Conservation (phyloP, 2,797 vertebrate genomes). For the Enteromius thamalakanensis region DNA sequence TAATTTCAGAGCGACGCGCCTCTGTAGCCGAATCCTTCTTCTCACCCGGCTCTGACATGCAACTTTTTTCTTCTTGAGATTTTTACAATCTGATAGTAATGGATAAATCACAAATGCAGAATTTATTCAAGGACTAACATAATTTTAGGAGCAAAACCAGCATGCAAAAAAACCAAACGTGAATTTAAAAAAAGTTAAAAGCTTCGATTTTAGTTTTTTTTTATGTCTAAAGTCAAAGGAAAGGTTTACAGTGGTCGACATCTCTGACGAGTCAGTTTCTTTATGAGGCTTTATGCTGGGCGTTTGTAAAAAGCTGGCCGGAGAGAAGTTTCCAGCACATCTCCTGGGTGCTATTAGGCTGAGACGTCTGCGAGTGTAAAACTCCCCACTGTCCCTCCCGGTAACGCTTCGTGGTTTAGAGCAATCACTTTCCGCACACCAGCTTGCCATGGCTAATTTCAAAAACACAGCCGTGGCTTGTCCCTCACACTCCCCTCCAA, state of each 20-base stretch:
- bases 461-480: conserved; percentile 57
- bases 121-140: conserved; percentile 59
- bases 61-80: conserved; percentile 53
- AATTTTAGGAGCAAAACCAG: conserved; percentile 59
- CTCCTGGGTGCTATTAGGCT: conserved; percentile 54
- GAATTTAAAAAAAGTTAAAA: conserved; percentile 57
- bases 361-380: conserved; percentile 46
- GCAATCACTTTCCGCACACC: conserved; percentile 42
- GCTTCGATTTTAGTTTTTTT: conserved; percentile 54
- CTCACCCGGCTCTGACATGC: conserved; percentile 49
- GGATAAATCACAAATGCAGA: conserved; percentile 49
- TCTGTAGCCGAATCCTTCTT: conserved; percentile 27
- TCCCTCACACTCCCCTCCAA: conserved; percentile 43
- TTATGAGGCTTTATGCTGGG: conserved; percentile 58
- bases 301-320: conserved; percentile 71
- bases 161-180: conserved; percentile 30
- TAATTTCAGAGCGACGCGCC: conserved; percentile 43
- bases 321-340: conserved; percentile 66
- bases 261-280: not conserved
- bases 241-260: conserved; percentile 54
- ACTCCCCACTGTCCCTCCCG: conserved; percentile 39
- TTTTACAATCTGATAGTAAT: conserved; percentile 57
- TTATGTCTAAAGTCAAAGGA: conserved; percentile 60
- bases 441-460: conserved; percentile 60
- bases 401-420: conserved; percentile 45